Evolutionary conservation across 1,140 invertebrate species (phyloP), one percentile per base, ranked within the genome.

Genomic region (Tribolium madens): DNA sequence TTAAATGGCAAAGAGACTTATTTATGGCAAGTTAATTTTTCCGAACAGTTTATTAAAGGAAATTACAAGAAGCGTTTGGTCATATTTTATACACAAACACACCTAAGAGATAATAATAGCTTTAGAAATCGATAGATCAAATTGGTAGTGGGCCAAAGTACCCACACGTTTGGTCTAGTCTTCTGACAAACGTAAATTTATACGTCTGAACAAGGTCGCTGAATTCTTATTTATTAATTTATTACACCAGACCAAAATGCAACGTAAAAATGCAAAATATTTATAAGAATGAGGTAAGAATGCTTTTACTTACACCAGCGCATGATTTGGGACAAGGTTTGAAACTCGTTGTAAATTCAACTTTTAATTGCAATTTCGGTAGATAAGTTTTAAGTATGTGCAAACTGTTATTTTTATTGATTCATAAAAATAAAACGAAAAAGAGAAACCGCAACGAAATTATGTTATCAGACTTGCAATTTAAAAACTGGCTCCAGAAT

Each of bases 51-150:
- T 64, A 64, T 64, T 64, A 64, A 64, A 64, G 57, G 57, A 64
- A 64, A 64, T 64, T 64, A 64, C 57, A 64, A 64, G 57, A 64
- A 64, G 57, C 57, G 57, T 64, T 64, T 64, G 57, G 57, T 33
- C 31, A 64, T 64, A 64, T 64, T 64, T 64, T 64, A 64, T 42
- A 64, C 26, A 64, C 57, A 64, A 64, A 64, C 57, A 64, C 57
- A 64, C 57, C 57, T 64, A 64, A 64, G 21, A 64, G 57, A 64
- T 64, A 64, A 64, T 64, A 64, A 64, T 64, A 64, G 57, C 57
- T 33, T 64, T 64, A 64, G 57, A 64, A 64, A 64, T 64, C 57
- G 57, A 64, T 64, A 64, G 21, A 64, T 64, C 57, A 64, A 64
- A 64, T 64, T 64, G 57, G 13, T 64, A 64, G 57, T 64, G 57